Conservation (phyloP, 2,888 invertebrate species). For the Amiota minor region DNA sequence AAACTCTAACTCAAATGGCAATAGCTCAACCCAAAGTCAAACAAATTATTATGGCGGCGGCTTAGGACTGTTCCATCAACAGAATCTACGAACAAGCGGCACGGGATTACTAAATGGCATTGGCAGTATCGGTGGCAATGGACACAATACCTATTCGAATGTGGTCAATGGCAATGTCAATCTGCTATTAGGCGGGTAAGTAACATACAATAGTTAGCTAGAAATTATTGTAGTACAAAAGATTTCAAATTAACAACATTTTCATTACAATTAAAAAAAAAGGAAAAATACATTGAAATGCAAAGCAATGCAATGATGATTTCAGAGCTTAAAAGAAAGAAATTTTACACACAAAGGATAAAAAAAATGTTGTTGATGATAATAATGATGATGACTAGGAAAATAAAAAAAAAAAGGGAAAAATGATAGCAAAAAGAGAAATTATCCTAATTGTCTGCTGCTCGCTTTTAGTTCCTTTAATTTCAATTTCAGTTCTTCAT, state of each 20-base stretch:
- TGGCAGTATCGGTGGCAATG: constrained; percentile 47
- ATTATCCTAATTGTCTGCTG: constrained; percentile 37
- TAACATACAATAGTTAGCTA: constrained; percentile 31
- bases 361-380: neutral
- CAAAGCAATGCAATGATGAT: neutral
- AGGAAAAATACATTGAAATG: neutral
- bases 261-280: constrained; percentile 12
- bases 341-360: neutral
- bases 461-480: constrained; percentile 7
- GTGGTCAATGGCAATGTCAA: constrained; percentile 79
- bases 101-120: constrained; percentile 54
- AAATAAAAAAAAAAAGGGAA: neutral
- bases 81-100: constrained; percentile 58
- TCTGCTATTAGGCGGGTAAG: constrained; percentile 86
- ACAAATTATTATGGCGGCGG: constrained; percentile 69
- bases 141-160: constrained; percentile 59
- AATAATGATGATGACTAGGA: neutral
- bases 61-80: constrained; percentile 68
- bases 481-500: neutral
- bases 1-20: constrained; percentile 31
- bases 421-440: constrained; percentile 1
- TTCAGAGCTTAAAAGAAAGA: neutral
- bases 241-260: neutral
- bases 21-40: constrained; percentile 70
- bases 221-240: neutral